Conservation (phyloP, 2,888 invertebrate species). For the Pediacus dermestoides region DNA sequence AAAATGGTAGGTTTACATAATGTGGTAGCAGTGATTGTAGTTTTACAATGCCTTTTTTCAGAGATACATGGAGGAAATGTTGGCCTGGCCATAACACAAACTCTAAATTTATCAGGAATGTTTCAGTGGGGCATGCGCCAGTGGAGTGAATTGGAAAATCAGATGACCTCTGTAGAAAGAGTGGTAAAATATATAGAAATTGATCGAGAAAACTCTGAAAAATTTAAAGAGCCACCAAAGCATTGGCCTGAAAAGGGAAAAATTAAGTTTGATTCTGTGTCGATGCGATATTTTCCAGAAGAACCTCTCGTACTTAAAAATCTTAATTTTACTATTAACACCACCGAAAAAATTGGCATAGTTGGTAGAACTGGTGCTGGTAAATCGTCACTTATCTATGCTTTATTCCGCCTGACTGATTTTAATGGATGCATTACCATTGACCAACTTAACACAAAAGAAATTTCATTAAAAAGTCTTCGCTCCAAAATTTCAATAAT, state of each 20-base stretch:
- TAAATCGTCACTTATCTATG: conserved; percentile 71
- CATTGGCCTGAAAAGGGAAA: conserved; percentile 70
- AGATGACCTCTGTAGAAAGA: conserved; percentile 89
- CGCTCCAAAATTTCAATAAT: conserved; percentile 78
- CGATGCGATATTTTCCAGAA: conserved; percentile 65
- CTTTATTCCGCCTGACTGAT: conserved; percentile 76
- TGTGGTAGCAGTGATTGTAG: too few species aligned
- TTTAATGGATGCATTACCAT: conserved; percentile 75
- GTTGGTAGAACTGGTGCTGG: conserved; percentile 83
- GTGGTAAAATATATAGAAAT: conserved; percentile 77
- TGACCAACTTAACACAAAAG: conserved; percentile 68
- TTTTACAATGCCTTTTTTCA: too few species aligned
- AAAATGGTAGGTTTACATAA: conserved; percentile 48
- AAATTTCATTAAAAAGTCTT: conserved; percentile 68
- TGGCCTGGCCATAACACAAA: conserved; percentile 47
- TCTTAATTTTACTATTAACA: conserved; percentile 59
- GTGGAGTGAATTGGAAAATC: conserved; percentile 57
- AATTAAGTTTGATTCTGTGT: conserved; percentile 65
- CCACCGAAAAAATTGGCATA: conserved; percentile 70
- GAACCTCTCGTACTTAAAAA: conserved; percentile 72
- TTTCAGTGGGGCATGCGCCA: conserved; percentile 81
- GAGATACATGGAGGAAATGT: conserved; percentile 45
- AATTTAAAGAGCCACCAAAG: conserved; percentile 20
- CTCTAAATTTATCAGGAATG: conserved; percentile 51
- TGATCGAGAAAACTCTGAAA: conserved; percentile 53